These are phyloP conservation scores for Theristus sp. DNA, from an alignment of 2,888 invertebrate genomes.

Conservation along the genomic window DNA sequence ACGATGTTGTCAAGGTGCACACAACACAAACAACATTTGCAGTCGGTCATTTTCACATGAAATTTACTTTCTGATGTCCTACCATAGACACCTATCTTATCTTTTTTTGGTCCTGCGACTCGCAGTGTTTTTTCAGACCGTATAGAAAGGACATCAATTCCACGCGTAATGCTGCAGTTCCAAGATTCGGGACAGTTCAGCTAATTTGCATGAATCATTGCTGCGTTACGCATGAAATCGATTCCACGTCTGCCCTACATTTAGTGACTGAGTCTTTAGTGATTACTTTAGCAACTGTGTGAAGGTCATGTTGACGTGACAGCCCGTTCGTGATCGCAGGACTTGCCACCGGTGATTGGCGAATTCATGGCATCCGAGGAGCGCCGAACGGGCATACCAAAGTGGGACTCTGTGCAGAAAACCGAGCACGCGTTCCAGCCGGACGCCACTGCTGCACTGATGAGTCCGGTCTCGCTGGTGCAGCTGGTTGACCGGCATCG, in stretches of 20 bases:
- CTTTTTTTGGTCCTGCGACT: too few species aligned
- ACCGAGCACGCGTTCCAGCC: background rate
- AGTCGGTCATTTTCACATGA: too few species aligned
- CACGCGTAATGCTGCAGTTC: too few species aligned
- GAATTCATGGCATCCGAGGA: slow-evolving; percentile 34
- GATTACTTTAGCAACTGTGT: too few species aligned
- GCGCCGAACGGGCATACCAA: slow-evolving; percentile 31
- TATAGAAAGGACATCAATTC: too few species aligned
- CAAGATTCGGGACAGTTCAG: too few species aligned
- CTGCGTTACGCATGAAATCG: too few species aligned
- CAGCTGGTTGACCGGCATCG: background rate
- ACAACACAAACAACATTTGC: background rate
- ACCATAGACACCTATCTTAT: background rate
- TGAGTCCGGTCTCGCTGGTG: background rate
- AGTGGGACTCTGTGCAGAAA: background rate
- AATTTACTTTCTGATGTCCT: background rate
- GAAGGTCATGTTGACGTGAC: too few species aligned
- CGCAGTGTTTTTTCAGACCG: too few species aligned
- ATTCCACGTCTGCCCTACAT: too few species aligned
- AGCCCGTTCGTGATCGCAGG: too few species aligned
- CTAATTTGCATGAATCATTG: too few species aligned
- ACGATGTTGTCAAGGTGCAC: slow-evolving; percentile 33
- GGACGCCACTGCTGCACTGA: background rate
- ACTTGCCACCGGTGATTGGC: slow-evolving; percentile 34
- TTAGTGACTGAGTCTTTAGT: background rate